Conservation (phyloP, 1,140 invertebrate species). For the Ips nitidus region DNA sequence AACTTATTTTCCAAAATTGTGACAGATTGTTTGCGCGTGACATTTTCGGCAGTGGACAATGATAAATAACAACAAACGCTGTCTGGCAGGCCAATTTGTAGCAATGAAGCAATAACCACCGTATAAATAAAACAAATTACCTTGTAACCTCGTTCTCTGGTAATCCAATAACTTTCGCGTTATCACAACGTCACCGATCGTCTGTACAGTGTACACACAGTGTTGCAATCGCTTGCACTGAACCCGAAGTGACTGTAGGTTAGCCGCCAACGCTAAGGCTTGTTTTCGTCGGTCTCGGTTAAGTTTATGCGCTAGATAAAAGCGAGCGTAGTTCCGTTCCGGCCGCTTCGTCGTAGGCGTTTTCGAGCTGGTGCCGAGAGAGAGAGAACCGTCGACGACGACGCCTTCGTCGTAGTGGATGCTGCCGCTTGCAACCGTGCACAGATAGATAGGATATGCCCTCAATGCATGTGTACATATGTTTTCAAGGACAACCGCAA, state of each 20-base stretch:
- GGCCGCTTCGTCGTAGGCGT: constrained; percentile 8
- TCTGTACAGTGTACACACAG: constrained; percentile 13
- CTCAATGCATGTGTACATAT: constrained; percentile 44
- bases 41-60: too few species aligned
- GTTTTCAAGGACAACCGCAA: constrained; percentile 44
- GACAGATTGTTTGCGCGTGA: too few species aligned
- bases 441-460: constrained; percentile 40
- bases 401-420: constrained; percentile 28
- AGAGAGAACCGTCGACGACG: constrained; percentile 10
- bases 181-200: constrained; percentile 33
- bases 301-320: not conserved
- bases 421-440: constrained; percentile 37
- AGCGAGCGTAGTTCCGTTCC: not conserved
- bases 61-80: not conserved
- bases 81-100: constrained; percentile 3
- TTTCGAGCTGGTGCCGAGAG: constrained; percentile 18
- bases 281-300: constrained; percentile 1
- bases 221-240: constrained; percentile 30
- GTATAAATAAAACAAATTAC: constrained; percentile 34
- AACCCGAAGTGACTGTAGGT: constrained; percentile 3
- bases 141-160: constrained; percentile 34
- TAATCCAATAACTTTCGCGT: constrained; percentile 35
- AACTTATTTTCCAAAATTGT: too few species aligned
- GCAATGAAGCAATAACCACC: constrained; percentile 8
- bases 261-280: constrained; percentile 4